phyloP scores from a whole-genome alignment of 2,888 invertebrate genomes.

The Hyposoter didymator region DNA sequence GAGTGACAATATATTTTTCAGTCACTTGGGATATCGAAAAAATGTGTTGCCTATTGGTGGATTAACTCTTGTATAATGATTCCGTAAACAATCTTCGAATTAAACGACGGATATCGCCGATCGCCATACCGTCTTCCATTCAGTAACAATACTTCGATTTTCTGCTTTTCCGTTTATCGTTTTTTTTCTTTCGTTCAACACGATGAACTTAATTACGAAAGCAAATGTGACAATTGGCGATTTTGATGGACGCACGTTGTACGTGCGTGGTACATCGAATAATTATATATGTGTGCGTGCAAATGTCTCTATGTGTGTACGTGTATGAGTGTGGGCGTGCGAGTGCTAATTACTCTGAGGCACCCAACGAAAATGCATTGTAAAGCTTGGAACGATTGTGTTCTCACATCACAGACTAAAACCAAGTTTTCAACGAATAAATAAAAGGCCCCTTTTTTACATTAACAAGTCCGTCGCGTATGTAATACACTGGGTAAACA shows the following conservation, averaged over 20 bases:
- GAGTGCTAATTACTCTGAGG: conserved; percentile 9
- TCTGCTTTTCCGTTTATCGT: neutral
- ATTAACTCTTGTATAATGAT: conserved; percentile 39
- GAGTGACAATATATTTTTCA: conserved; percentile 34
- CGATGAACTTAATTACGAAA: conserved; percentile 4
- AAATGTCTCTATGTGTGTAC: neutral
- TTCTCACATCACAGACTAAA: conserved; percentile 41
- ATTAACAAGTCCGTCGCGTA: conserved; percentile 51
- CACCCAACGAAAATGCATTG: conserved; percentile 54
- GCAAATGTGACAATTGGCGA: conserved; percentile 11
- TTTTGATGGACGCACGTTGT: conserved; percentile 41
- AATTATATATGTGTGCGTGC: conserved; percentile 41
- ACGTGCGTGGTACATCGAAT: conserved; percentile 45
- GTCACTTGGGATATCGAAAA: conserved; percentile 14
- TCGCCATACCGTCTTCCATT: conserved; percentile 73
- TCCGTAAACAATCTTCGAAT: conserved; percentile 61
- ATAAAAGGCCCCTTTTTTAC: conserved; percentile 46
- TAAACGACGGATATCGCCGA: conserved; percentile 69
- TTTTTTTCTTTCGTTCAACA: conserved; percentile 30
- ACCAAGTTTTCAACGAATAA: neutral
- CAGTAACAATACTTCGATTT: conserved; percentile 59
- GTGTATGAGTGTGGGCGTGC: neutral
- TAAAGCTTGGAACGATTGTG: conserved; percentile 40
- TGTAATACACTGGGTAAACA: conserved; percentile 56
- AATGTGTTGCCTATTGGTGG: conserved; percentile 46